These are phyloP conservation scores for Alcis repandata DNA, from an alignment of 2,888 invertebrate genomes.

Conservation along the genomic window DNA sequence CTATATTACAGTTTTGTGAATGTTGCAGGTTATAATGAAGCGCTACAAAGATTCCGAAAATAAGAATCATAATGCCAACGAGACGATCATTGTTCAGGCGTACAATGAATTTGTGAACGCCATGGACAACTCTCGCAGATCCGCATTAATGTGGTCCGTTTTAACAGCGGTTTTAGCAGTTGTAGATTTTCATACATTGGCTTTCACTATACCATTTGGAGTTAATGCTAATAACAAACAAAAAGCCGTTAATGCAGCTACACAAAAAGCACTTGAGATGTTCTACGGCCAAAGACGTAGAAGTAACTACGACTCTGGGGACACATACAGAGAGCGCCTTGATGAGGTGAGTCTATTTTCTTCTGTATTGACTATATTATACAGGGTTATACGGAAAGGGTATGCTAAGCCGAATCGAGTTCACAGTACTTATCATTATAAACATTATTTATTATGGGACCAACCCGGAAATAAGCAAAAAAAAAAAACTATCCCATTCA, in stretches of 20 bases:
- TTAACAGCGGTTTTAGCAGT: background rate
- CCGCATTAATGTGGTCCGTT: background rate
- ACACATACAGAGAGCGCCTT: slow-evolving; percentile 3
- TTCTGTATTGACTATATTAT: too few relatives aligned
- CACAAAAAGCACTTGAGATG: background rate
- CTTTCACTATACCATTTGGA: background rate
- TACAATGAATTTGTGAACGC: background rate
- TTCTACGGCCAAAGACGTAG: background rate
- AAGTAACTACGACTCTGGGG: background rate
- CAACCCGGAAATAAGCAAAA: too few relatives aligned
- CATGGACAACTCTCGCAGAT: background rate
- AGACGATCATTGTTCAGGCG: background rate
- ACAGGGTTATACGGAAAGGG: too few relatives aligned
- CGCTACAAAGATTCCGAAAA: background rate
- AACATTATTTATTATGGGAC: too few relatives aligned
- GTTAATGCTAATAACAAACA: background rate
- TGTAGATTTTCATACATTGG: background rate
- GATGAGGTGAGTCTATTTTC: slow-evolving; percentile 4
- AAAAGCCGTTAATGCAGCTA: background rate
- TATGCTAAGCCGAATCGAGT: too few relatives aligned
- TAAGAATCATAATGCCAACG: background rate
- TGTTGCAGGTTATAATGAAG: background rate
- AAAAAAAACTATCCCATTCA: too few relatives aligned
- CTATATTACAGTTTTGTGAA: background rate
- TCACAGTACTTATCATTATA: too few relatives aligned